A percentile compares a stretch with the other conserved stretches of the same genome.
These are phyloP conservation scores for Pagrus major DNA, from an alignment of 2,113 vertebrate genomes.

Conservation along the genomic window DNA sequence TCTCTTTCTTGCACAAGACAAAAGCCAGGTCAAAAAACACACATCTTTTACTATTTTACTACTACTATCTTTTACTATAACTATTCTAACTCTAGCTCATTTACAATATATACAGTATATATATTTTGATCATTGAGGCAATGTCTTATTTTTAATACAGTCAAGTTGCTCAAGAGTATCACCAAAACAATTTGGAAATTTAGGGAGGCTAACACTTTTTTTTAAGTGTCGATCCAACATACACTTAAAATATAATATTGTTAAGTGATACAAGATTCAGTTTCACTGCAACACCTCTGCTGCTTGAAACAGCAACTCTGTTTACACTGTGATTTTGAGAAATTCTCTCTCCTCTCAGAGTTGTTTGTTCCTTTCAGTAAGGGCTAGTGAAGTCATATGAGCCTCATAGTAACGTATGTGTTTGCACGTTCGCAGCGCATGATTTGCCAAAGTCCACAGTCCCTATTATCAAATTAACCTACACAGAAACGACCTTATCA, in stretches of 20 bases:
- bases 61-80: no score
- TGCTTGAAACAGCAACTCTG: neutral
- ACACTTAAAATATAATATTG: neutral
- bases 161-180: neutral
- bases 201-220: neutral
- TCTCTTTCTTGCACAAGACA: no score
- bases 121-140: no score
- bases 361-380: neutral
- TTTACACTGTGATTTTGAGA: neutral
- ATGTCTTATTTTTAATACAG: neutral
- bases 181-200: neutral
- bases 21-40: no score
- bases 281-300: neutral
- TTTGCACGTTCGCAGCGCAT: neutral
- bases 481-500: conserved; percentile 36
- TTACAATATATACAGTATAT: no score
- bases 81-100: no score
- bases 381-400: neutral
- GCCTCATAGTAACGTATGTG: neutral
- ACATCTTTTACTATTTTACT: no score
- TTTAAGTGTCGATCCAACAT: neutral
- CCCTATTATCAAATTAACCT: neutral
- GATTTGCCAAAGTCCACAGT: conserved; percentile 43
- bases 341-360: neutral
- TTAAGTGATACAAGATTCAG: neutral